Percentiles rank a stretch among this genome's conserved stretches.
These are phyloP conservation scores for Drosophila lacertosa DNA, from an alignment of 1,140 invertebrate genomes.

Conservation along the genomic window DNA sequence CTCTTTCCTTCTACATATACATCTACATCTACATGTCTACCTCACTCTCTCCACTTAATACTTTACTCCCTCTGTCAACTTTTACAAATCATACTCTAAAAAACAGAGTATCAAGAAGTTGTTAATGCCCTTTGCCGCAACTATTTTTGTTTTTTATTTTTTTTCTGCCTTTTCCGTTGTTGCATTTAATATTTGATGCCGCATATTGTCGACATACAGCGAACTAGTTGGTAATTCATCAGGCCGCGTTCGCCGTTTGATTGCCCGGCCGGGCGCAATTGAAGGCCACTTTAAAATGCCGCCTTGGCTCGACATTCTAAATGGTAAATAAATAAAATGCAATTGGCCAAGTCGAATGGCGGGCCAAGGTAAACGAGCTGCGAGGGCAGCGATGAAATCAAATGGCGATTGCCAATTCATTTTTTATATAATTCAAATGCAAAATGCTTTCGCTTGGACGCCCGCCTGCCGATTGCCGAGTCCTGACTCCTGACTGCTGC, in stretches of 20 bases:
- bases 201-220: constrained; percentile 5
- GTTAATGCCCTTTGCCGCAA: not conserved
- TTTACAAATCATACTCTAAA: too few species aligned
- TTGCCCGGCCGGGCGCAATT: not conserved
- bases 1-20: not conserved
- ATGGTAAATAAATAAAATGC: constrained; percentile 42
- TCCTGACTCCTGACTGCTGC: constrained; percentile 18
- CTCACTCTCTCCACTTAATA: not conserved
- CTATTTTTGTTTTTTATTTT: not conserved
- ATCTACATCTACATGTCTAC: not conserved
- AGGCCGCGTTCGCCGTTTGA: not conserved
- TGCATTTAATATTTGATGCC: constrained; percentile 41
- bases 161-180: not conserved
- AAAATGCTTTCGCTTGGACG: constrained; percentile 52
- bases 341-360: constrained; percentile 56
- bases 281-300: constrained; percentile 47
- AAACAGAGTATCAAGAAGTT: not conserved
- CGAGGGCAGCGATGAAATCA: constrained; percentile 54
- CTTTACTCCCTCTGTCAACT: too few species aligned
- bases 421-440: constrained; percentile 75
- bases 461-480: too few species aligned
- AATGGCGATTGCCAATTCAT: constrained; percentile 67
- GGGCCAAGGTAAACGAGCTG: too few species aligned
- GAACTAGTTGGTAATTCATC: constrained; percentile 35
- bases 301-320: not conserved